Evolutionary conservation across 1,140 invertebrate species (phyloP).

Genomic region (Pseudomyrmex cubaensis): DNA sequence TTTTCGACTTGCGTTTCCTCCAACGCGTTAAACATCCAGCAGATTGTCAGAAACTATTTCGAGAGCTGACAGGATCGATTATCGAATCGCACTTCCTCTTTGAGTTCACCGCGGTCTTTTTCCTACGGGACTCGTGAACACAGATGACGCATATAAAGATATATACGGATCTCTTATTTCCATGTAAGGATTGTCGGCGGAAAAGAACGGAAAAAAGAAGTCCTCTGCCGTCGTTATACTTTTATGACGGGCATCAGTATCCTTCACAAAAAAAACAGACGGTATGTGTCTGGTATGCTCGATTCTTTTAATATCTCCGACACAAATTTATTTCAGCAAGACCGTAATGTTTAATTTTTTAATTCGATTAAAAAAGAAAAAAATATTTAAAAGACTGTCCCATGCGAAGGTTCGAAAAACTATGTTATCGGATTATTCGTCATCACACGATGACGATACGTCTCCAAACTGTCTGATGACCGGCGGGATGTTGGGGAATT

Average conservation of each 20-base stretch:
- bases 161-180: background rate
- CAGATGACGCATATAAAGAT: no score
- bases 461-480: conserved; percentile 45
- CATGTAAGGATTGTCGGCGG: conserved; percentile 35
- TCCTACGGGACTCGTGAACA: background rate
- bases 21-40: no score
- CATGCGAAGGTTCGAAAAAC: background rate
- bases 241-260: conserved; percentile 67
- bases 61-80: no score
- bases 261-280: conserved; percentile 51
- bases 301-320: background rate
- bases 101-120: background rate
- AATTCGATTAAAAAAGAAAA: background rate
- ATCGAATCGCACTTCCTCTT: no score
- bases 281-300: background rate
- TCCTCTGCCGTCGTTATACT: conserved; percentile 40
- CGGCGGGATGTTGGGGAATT: conserved; percentile 19
- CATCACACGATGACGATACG: background rate
- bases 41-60: no score
- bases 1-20: no score
- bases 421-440: conserved; percentile 4
- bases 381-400: background rate
- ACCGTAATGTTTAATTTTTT: background rate
- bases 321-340: no score
- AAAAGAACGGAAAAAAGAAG: conserved; percentile 44